A percentile compares a stretch with the other conserved stretches of the same genome.
phyloP scores from a whole-genome alignment of 2,113 vertebrate genomes.

The Hippopotamus amphibius region DNA sequence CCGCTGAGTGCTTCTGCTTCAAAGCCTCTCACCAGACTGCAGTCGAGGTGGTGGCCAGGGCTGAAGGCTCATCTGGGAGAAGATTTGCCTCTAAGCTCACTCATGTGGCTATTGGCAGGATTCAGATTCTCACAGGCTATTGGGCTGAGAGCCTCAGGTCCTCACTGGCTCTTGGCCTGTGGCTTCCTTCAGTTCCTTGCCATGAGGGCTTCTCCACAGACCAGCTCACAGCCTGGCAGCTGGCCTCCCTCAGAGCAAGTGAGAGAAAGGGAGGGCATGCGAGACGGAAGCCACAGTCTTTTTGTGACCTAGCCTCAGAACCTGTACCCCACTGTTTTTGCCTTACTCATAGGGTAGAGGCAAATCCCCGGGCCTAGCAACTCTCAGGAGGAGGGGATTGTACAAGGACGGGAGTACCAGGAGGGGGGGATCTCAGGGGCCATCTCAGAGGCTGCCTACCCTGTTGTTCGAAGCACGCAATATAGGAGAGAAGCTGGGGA shows the following conservation, averaged over 20 bases:
- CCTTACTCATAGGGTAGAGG: not conserved
- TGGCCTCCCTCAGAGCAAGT: not conserved
- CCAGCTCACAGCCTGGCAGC: not conserved
- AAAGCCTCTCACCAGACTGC: not conserved
- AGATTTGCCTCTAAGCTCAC: not conserved
- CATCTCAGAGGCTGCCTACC: not conserved
- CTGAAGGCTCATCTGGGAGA: not conserved
- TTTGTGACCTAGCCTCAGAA: not conserved
- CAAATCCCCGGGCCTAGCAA: not conserved
- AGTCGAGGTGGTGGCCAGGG: not conserved
- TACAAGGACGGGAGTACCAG: not conserved
- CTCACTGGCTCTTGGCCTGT: not conserved
- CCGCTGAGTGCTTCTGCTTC: not conserved
- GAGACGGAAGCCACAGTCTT: not conserved
- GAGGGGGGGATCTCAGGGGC: no score
- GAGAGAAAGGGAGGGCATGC: not conserved
- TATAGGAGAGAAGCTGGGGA: not conserved
- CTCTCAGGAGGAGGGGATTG: not conserved
- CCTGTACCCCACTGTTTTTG: not conserved
- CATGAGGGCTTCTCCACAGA: not conserved
- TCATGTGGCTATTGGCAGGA: not conserved
- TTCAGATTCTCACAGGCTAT: not conserved
- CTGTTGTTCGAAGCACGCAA: not conserved
- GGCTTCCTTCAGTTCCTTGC: not conserved
- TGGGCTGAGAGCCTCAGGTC: not conserved